Evolutionary conservation across 2,113 vertebrate genomes (phyloP), one percentile per base, ranked within the genome.

Genomic region (Willisornis vidua): DNA sequence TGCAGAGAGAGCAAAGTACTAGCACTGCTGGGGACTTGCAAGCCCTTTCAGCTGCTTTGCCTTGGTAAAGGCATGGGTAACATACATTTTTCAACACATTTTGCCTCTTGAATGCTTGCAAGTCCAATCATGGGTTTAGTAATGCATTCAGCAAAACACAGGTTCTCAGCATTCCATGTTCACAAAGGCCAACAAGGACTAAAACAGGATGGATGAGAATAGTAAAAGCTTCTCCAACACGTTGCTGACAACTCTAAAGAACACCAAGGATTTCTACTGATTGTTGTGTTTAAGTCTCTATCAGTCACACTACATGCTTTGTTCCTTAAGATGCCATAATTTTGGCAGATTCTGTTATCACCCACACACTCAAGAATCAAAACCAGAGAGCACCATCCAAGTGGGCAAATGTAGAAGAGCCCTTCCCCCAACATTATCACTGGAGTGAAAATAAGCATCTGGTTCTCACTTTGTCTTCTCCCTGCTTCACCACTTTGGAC

Each of bases 271-370:
- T 87, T 97, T 96, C 76, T 89, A 51, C 25, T 61, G 75, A 87
- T 74, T 86, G 58, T 77, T 90, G 59, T 68, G 65, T 80, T 94
- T 94, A 93, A 90, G 73, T 66, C 71, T 74, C 43, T 75, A 73
- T 87, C 83, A 82, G 68, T 94, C 95, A 92, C 73, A 78, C 77
- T 75, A 87, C 45, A 26, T 26, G 62, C 70, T 94, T 93, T 95
- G 81, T 67, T 87, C 77, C 71, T 85, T 83, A 92, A 57, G 46
- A 94, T 59, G 67, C 70, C 45, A 10, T 55, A 65, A 80, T 95
- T 95, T 87, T 93, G 93, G 87, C 93, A 93, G 66, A 82, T n/a
- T 15, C 51, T 1, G 0, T 70, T 94, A 70, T 71, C 75, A 90
- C 61, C 63, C 75, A 93, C 89, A 81, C 33, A 83, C 68, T 88